Base-by-base conservation (phyloP, 2,888 invertebrate species). In the Yponomeuta sedellus region DNA sequence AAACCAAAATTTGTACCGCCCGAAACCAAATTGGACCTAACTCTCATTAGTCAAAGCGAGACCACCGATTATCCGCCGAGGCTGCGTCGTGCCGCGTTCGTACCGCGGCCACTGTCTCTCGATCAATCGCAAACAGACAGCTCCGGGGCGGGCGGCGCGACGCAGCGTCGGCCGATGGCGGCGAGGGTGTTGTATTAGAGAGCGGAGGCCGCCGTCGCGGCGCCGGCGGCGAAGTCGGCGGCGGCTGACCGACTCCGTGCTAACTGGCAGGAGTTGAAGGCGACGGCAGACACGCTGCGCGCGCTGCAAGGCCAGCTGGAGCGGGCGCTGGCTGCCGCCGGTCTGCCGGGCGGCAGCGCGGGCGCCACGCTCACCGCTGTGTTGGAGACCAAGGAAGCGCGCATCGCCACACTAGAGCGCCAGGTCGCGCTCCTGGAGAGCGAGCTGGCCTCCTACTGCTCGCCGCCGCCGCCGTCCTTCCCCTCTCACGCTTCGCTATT, bases 401-500 rank as follows among this genome's bases (percentile, higher is more conserved):
- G 96, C 86, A 96, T 97, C 86, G 94, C 95, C 81, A 96, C 95
- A 72, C 93, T 97, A 89, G 97, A 97, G 93, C 95, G 95, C 78
- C 96, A 97, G 89, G 94, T 97, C 76, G 93, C 93, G 76, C 92
- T 96, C 82, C 93, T 96, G 84, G 96, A 97, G 91, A 92, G 94
- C 85, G 96, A 96, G 92, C 91, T 96, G 85, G 86, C 86, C 77
- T 82, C 84, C 82, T 83, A 83, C 79, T 86, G 77, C 80, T 88
- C 84, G 81, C 70, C 71, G 68, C 87, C 88, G 88, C 88, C 84
- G 85, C 86, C 91, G 81, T 83, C 86, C 78, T 85, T 89, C 83
- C 90, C 85, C 77, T 90, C 90, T 72, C 92, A 92, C 82, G 83
- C 91, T 80, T 93, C 89, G 87, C 92, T 92, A 80, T 93, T 91